Conservation (phyloP, 2,888 invertebrate genomes). For the Ferdinandea cuprea region DNA sequence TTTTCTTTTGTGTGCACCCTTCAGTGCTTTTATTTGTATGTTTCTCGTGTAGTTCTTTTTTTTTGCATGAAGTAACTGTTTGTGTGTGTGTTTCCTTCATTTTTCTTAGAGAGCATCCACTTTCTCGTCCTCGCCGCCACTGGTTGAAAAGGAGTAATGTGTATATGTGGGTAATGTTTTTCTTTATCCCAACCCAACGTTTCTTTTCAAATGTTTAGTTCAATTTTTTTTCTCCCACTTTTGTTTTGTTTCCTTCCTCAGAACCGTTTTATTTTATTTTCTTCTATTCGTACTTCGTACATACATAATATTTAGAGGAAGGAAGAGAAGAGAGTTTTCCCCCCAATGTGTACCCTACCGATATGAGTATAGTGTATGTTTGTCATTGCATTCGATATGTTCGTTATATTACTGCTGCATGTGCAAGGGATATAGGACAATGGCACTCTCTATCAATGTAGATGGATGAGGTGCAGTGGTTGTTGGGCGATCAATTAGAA, state of each 20-base stretch:
- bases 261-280: conserved; percentile 42
- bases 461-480: conserved; percentile 6
- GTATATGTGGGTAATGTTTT: conserved; percentile 74
- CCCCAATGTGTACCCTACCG: conserved; percentile 5
- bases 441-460: conserved; percentile 43
- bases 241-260: conserved; percentile 65
- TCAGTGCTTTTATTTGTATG: conserved; percentile 70
- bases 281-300: neutral
- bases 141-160: conserved; percentile 41
- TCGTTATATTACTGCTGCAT: conserved; percentile 52
- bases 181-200: conserved; percentile 69
- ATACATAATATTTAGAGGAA: no score
- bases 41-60: conserved; percentile 48
- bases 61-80: conserved; percentile 27
- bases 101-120: conserved; percentile 61
- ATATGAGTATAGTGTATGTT: conserved; percentile 41
- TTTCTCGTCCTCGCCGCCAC: conserved; percentile 8
- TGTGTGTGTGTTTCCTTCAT: conserved; percentile 45
- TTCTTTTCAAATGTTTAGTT: conserved; percentile 72
- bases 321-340: no score
- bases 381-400: conserved; percentile 52
- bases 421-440: conserved; percentile 63
- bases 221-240: conserved; percentile 28
- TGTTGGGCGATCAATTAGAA: conserved; percentile 54
- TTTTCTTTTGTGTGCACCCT: conserved; percentile 58